Base-by-base conservation (phyloP, 2,113 vertebrate genomes). In the Pseudorectes ferrugineus region DNA sequence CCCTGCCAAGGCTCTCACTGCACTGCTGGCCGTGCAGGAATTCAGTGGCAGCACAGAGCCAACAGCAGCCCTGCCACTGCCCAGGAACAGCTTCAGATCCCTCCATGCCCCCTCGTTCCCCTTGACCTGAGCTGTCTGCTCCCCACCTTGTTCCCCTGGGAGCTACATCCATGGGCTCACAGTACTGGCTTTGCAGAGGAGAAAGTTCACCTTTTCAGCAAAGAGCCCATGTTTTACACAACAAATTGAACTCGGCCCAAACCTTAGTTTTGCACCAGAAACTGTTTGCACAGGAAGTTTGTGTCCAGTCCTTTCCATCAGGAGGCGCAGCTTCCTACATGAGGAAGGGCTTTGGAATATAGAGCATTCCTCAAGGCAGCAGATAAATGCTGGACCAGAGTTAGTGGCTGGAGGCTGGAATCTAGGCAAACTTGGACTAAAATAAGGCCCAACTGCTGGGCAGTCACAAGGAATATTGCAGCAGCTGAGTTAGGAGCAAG, bases 51-150 rank as follows among this genome's bases (percentile, higher is more conserved):
- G 10, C 12, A 14, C 52, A 35, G 45, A 61, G 52, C 25, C 61
- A 67, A 40, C 18, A 63, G n/a, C 71, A 42, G 7, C 40, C 33
- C 61, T 48, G 52, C 20, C 36, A n/a, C n/a, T 19, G 46, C 46
- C 61, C 5, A 68, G 43, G 21, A 76, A 26, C 29, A 40, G 49
- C 57, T 48, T 33, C 45, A 17, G 40, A 36, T 48, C 45, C 3
- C 26, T 43, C 22, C 5, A 7, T 2, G 6, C 5, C 19, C 25
- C 20, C 29, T 54, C 0, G 0, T 23, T 58, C 57, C 57, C 67
- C 35, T 20, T 12, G 35, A 36, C 52, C 31, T 0, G 0, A 52
- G 22, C 9, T 12, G 3, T 24, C 48, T 3, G 0, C 54, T 86
- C 43, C 62, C 29, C 40, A 24, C 54, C 33, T 59, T 33, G 20